A percentile compares a stretch with the other conserved stretches of the same genome.
These are phyloP conservation scores for Aphodius sticticus DNA, from an alignment of 2,888 invertebrate species.

Conservation along the genomic window DNA sequence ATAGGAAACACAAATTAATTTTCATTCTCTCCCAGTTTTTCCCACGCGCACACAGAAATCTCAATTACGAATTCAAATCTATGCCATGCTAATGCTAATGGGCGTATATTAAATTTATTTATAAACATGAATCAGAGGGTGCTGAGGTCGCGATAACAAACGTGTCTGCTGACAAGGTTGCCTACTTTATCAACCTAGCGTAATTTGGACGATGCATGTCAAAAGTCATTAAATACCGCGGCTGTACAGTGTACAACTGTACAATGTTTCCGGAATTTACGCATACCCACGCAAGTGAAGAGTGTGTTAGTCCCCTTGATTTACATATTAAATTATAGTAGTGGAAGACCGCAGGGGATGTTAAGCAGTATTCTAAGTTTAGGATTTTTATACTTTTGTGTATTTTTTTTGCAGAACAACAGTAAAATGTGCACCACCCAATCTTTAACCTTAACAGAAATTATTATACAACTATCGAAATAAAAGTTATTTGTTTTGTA, in stretches of 20 bases:
- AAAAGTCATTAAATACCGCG: constrained; percentile 10
- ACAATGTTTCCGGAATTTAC: not conserved
- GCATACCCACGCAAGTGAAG: not conserved
- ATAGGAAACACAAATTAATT: not conserved
- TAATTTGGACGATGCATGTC: constrained; percentile 7
- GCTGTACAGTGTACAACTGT: constrained; percentile 4
- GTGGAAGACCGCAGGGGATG: no score
- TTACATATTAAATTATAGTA: not conserved
- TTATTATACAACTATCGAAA: no score
- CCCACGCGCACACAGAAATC: constrained; percentile 1
- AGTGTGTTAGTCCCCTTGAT: not conserved
- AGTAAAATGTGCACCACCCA: no score
- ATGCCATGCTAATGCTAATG: not conserved
- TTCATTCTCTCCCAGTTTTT: constrained; percentile 12
- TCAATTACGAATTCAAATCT: not conserved
- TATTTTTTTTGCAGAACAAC: no score
- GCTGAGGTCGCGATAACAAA: constrained; percentile 7
- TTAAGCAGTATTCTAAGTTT: no score
- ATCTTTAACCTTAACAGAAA: no score
- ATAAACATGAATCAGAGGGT: constrained; percentile 14
- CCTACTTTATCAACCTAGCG: not conserved
- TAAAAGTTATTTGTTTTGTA: no score
- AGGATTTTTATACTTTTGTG: no score
- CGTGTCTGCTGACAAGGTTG: not conserved
- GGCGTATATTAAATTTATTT: constrained; percentile 17